Evolutionary conservation across 2,888 invertebrate genomes (phyloP), one percentile per base, ranked within the genome.

Genomic region (Erebia epiphron): DNA sequence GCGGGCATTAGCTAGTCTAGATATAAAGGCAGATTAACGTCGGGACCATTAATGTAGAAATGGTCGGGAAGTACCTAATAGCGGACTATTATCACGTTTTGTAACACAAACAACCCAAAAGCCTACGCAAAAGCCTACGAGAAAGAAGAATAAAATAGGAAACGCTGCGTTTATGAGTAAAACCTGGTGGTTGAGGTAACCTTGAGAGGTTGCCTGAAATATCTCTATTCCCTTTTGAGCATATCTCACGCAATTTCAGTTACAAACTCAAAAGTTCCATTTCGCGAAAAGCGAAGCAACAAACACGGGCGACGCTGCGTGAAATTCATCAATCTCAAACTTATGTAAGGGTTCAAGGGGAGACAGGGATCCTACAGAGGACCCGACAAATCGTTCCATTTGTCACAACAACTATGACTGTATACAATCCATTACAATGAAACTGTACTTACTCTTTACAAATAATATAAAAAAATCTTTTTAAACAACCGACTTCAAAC

Each of bases 311-410:
- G 83, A 83, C 84, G 79, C 77, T 82, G 75, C 78, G 77, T 78
- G 77, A 82, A 85, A 83, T 83, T 84, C 86, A 87, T 88, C 87
- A 87, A 88, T 87, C 87, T 85, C 78, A 16, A 75, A 75, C 81
- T 82, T 81, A 67, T 66, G 72, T 72, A 70, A 63, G 74, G 70
- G 54, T 72, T 67, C 61, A 50, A 50, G 43, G 67, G 54, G 70
- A 64, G 69, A 69, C 72, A 64, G 57, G 70, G 62, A 74, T 69
- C 64, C 66, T 72, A 60, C 63, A 64, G 65, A 66, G 61, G 64
- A 65, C 52, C 66, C 70, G 67, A 72, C 70, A 74, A 72, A 74
- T 74, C 68, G 70, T 69, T 70, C 68, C 62, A 70, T 74, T 74
- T 72, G 68, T 74, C 72, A 72, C 68, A 72, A 41, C 56, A 72